These are phyloP conservation scores for Leptoteleia sp. DNA, from an alignment of 1,140 invertebrate genomes.

Conservation along the genomic window DNA sequence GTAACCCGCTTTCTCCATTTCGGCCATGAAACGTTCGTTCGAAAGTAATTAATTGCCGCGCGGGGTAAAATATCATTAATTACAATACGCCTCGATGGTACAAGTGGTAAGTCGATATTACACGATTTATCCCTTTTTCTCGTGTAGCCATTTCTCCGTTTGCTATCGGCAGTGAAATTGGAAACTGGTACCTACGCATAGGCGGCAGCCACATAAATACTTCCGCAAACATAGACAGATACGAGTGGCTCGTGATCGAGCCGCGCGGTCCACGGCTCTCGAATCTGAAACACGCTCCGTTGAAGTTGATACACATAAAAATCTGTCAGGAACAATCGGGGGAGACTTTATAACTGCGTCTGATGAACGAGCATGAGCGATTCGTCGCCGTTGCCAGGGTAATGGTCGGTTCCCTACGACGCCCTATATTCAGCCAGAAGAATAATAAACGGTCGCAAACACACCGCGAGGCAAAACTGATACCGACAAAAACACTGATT, in stretches of 20 bases:
- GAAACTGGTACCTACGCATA: constrained; percentile 64
- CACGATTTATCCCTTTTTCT: constrained; percentile 58
- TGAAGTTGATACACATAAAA: constrained; percentile 67
- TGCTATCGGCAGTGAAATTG: constrained; percentile 64
- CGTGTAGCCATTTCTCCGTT: constrained; percentile 43
- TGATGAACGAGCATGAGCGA: constrained; percentile 54
- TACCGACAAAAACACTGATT: background rate
- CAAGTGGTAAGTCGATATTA: constrained; percentile 59
- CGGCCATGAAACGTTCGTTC: constrained; percentile 14
- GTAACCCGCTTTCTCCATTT: constrained; percentile 18
- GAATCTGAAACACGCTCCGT: constrained; percentile 56
- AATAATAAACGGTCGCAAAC: constrained; percentile 10
- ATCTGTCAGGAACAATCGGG: constrained; percentile 65
- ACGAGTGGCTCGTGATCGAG: constrained; percentile 53
- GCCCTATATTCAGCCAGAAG: constrained; percentile 2
- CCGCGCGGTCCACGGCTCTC: constrained; percentile 39
- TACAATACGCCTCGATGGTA: constrained; percentile 33
- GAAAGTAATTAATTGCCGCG: constrained; percentile 42
- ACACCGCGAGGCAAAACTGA: background rate
- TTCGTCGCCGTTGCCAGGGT: constrained; percentile 25
- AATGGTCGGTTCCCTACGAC: constrained; percentile 37
- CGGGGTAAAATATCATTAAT: constrained; percentile 51
- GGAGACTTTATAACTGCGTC: constrained; percentile 59
- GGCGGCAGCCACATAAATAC: constrained; percentile 60
- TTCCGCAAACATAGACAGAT: constrained; percentile 62